Evolutionary conservation across 1,140 invertebrate genomes (phyloP).

Genomic region (Drosophila pseudoananassae): DNA sequence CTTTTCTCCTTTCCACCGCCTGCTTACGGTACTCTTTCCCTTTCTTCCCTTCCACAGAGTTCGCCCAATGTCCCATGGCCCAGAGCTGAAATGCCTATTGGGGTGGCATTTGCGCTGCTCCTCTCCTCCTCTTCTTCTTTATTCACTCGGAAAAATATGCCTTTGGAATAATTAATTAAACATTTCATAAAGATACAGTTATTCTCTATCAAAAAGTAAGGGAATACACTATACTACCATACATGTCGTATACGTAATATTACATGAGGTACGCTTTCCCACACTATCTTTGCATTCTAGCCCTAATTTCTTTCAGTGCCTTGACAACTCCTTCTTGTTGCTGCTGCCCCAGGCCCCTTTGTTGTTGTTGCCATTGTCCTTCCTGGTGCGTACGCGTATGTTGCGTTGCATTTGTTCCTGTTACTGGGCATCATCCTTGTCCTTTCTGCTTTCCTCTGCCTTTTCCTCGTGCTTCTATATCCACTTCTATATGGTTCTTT

Average conservation of each 20-base stretch:
- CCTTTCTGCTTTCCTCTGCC: slow-evolving; percentile 20
- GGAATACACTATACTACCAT: not conserved
- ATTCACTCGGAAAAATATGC: slow-evolving; percentile 8
- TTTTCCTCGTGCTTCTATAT: slow-evolving; percentile 54
- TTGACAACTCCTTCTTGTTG: slow-evolving; percentile 40
- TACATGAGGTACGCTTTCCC: not conserved
- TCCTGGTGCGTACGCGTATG: slow-evolving; percentile 50
- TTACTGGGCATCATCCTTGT: slow-evolving; percentile 59
- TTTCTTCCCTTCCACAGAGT: slow-evolving; percentile 16
- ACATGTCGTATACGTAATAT: slow-evolving; percentile 16
- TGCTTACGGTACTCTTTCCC: not conserved
- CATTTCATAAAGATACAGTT: too few relatives aligned
- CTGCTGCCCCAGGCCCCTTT: slow-evolving; percentile 27
- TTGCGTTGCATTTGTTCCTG: slow-evolving; percentile 53
- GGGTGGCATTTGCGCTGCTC: slow-evolving; percentile 66
- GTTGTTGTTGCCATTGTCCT: slow-evolving; percentile 59
- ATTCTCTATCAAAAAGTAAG: too few relatives aligned
- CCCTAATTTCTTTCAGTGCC: slow-evolving; percentile 14
- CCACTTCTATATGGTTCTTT: slow-evolving; percentile 54
- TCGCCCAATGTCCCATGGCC: slow-evolving; percentile 64
- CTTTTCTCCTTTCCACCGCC: slow-evolving; percentile 7
- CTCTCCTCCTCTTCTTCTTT: slow-evolving; percentile 1
- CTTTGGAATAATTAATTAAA: not conserved
- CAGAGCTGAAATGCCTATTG: slow-evolving; percentile 75
- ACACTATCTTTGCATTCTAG: not conserved